These are phyloP conservation scores for Temnothorax unifasciatus DNA, from an alignment of 2,888 invertebrate genomes.

Conservation along the genomic window DNA sequence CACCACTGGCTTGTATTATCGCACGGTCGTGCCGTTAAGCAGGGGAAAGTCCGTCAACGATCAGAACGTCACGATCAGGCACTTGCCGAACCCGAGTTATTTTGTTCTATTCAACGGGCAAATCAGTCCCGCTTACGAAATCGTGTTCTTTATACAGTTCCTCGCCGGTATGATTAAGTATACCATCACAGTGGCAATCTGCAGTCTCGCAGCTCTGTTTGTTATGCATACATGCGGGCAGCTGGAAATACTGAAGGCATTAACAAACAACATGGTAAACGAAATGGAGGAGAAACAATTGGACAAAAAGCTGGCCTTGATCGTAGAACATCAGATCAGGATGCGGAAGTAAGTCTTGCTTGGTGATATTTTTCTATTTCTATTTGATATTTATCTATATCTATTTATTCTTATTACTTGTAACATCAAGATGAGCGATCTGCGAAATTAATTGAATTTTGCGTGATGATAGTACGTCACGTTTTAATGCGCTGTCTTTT, in stretches of 20 bases:
- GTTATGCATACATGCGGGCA: conserved; percentile 77
- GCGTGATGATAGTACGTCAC: neutral
- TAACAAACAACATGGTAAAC: conserved; percentile 66
- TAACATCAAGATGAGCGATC: neutral
- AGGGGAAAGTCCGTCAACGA: conserved; percentile 49
- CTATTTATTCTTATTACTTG: neutral
- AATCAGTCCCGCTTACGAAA: conserved; percentile 70
- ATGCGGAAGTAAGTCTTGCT: conserved; percentile 29
- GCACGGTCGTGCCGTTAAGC: conserved; percentile 60
- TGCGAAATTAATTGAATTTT: neutral
- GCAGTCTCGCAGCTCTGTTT: conserved; percentile 70
- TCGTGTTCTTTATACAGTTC: conserved; percentile 69
- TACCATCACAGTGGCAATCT: conserved; percentile 64
- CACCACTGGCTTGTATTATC: conserved; percentile 65
- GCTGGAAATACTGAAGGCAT: conserved; percentile 70
- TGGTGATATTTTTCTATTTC: neutral
- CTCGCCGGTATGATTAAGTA: conserved; percentile 63
- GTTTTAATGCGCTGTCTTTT: neutral
- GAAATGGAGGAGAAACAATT: conserved; percentile 33
- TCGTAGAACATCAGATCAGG: conserved; percentile 53
- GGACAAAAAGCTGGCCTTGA: conserved; percentile 39
- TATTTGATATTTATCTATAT: neutral
- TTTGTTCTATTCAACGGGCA: conserved; percentile 66
- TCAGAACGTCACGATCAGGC: conserved; percentile 71
- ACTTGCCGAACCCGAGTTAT: conserved; percentile 73